Evolutionary conservation across 2,888 invertebrate genomes (phyloP), one percentile per base, ranked within the genome.

Genomic region (Dichetophora obliterata): DNA sequence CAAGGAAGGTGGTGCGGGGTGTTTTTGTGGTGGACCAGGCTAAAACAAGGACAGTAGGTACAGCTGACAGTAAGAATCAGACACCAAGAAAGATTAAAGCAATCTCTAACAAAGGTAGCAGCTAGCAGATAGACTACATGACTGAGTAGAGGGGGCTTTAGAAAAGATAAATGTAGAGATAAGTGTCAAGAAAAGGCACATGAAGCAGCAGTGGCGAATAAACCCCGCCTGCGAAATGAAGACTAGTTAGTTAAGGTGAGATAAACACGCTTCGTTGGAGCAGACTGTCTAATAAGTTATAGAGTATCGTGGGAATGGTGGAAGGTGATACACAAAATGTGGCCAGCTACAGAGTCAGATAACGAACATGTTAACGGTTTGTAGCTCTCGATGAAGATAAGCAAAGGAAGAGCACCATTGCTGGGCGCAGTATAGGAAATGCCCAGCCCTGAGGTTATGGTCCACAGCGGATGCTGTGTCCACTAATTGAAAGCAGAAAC

Each of bases 141-240:
- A 5, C 2, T 9, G 5, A 2, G 16, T 16, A 19, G 50, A 16
- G 6, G 14, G 24, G 31, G 22, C 16, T 43, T 5, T 11, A 19
- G 34, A 70, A 16, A 61, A 59, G 37, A 34, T 57, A 37, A 57
- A 70, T 57, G 54, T 57, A 37, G 19, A 57, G 54, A 70, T 34
- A 70, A 57, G 37, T 70, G 70, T 54, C 8, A 70, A 57, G 54
- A 70, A 57, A 70, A 31, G 54, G 54, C 14, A 14, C 19, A 34
- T 6, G 37, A 31, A 19, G 8, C 24, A 66, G 8, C 50, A 14
- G 68, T 73, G 43, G 2, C 6, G 14, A 70, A 70, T 80, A 84
- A 85, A 76, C 84, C 84, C 83, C 83, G 84, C 11, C 43, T 85
- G 84, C 82, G 83, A 85, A 85, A 85, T 85, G 84, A 85, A 85